Conservation (phyloP, 2,888 invertebrate species). For the Cristatella mucedo region DNA sequence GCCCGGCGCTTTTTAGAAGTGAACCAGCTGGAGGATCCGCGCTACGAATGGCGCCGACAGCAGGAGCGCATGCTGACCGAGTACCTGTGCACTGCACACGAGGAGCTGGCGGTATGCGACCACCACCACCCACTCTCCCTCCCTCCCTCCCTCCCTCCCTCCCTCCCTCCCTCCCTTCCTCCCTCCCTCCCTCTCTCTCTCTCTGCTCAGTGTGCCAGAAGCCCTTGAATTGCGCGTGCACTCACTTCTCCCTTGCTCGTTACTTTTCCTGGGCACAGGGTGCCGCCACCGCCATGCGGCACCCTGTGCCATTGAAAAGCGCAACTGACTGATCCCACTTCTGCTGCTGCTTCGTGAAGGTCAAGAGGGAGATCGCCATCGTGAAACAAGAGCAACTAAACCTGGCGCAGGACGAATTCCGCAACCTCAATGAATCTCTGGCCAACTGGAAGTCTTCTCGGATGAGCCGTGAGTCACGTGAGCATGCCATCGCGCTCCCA, state of each 20-base stretch:
- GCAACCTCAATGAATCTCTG: constrained; percentile 64
- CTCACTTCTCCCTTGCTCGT: too few relatives aligned
- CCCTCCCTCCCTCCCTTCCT: too few relatives aligned
- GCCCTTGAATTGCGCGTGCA: too few relatives aligned
- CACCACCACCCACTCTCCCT: not conserved
- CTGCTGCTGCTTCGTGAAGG: constrained; percentile 44
- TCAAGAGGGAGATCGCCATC: constrained; percentile 88
- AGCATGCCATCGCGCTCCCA: too few relatives aligned
- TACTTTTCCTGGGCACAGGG: too few relatives aligned
- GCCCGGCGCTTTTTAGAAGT: constrained; percentile 51
- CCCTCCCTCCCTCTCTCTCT: too few relatives aligned
- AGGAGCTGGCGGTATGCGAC: constrained; percentile 66
- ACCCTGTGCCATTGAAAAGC: too few relatives aligned
- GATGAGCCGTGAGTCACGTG: constrained; percentile 82
- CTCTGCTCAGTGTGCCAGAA: too few relatives aligned
- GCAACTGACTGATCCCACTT: too few relatives aligned
- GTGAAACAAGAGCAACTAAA: constrained; percentile 83
- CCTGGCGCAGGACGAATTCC: constrained; percentile 86
- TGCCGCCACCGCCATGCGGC: too few relatives aligned
- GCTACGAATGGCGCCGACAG: constrained; percentile 85
- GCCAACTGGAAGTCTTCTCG: constrained; percentile 62
- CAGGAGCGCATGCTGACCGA: constrained; percentile 93
- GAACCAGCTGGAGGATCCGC: constrained; percentile 88
- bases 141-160: too few relatives aligned
- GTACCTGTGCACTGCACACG: constrained; percentile 84